Conservation (phyloP, 2,888 invertebrate species). For the Euclidia mi region DNA sequence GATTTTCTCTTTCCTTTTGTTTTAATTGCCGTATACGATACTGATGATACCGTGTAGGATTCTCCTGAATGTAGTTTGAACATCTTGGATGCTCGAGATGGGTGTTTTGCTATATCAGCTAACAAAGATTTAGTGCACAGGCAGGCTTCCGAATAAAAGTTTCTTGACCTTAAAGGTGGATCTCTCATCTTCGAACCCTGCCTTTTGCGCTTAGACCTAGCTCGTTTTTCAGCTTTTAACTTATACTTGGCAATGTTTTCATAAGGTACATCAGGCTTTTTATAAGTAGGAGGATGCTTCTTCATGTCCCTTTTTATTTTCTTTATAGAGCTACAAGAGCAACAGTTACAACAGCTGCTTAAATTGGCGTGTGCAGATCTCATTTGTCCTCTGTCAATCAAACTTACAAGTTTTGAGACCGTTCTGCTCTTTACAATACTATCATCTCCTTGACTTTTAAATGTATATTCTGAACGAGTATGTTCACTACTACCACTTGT, state of each 20-base stretch:
- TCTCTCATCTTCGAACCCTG: slow-evolving; percentile 40
- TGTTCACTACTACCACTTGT: slow-evolving; percentile 50
- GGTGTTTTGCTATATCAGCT: slow-evolving; percentile 45
- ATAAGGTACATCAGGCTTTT: slow-evolving; percentile 30
- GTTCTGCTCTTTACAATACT: slow-evolving; percentile 53
- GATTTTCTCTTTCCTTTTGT: no score
- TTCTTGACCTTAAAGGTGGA: slow-evolving; percentile 47
- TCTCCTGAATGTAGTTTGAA: slow-evolving; percentile 24
- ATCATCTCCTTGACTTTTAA: slow-evolving; percentile 35
- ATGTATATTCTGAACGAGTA: slow-evolving; percentile 29
- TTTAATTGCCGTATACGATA: background rate
- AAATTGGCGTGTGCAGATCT: slow-evolving; percentile 38
- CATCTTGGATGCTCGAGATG: slow-evolving; percentile 19
- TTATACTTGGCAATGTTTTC: slow-evolving; percentile 41
- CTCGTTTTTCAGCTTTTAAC: slow-evolving; percentile 36
- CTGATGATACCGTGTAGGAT: slow-evolving; percentile 14
- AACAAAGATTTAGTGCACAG: slow-evolving; percentile 48
- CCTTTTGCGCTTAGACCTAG: slow-evolving; percentile 32
- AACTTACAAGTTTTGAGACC: slow-evolving; percentile 35
- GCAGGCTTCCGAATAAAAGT: slow-evolving; percentile 64
- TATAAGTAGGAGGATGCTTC: slow-evolving; percentile 26
- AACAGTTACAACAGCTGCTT: slow-evolving; percentile 65
- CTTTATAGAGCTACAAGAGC: slow-evolving; percentile 51
- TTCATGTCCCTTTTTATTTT: slow-evolving; percentile 31
- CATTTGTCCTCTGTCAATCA: slow-evolving; percentile 64